These are phyloP conservation scores for Cheumatopsyche charites DNA, from an alignment of 1,140 invertebrate genomes.

Conservation along the genomic window DNA sequence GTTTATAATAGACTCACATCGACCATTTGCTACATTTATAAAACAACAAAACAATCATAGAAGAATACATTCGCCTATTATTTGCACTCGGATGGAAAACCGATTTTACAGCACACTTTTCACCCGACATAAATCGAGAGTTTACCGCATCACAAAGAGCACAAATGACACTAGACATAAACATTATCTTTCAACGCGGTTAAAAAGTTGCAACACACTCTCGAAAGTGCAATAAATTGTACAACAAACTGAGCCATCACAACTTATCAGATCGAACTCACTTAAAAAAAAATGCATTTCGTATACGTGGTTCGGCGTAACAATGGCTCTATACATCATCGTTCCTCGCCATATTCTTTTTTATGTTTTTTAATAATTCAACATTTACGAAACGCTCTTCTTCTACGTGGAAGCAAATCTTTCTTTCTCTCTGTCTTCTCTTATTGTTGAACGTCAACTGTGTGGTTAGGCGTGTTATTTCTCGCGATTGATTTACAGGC, in stretches of 20 bases:
- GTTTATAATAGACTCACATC: too few relatives aligned
- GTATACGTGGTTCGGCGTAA: neutral
- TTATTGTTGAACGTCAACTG: neutral
- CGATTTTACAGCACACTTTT: too few relatives aligned
- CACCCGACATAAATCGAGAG: too few relatives aligned
- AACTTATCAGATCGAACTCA: neutral
- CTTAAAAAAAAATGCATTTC: constrained; percentile 3
- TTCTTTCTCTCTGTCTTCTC: neutral
- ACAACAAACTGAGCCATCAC: constrained; percentile 7
- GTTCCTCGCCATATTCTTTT: constrained; percentile 1
- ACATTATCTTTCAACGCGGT: too few relatives aligned
- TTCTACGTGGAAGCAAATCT: neutral
- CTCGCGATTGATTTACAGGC: neutral
- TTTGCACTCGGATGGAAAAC: too few relatives aligned
- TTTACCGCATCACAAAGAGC: too few relatives aligned
- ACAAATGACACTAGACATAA: too few relatives aligned
- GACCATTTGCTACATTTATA: too few relatives aligned
- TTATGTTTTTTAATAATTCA: constrained; percentile 8
- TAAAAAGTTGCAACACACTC: neutral
- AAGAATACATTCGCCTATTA: too few relatives aligned
- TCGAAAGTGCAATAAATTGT: constrained; percentile 10
- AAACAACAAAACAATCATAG: too few relatives aligned
- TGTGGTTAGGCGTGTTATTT: neutral
- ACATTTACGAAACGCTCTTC: neutral
- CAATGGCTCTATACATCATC: constrained; percentile 18